These are phyloP conservation scores for Oreohelix idahoensis DNA, from an alignment of 1,140 invertebrate species.

Conservation along the genomic window DNA sequence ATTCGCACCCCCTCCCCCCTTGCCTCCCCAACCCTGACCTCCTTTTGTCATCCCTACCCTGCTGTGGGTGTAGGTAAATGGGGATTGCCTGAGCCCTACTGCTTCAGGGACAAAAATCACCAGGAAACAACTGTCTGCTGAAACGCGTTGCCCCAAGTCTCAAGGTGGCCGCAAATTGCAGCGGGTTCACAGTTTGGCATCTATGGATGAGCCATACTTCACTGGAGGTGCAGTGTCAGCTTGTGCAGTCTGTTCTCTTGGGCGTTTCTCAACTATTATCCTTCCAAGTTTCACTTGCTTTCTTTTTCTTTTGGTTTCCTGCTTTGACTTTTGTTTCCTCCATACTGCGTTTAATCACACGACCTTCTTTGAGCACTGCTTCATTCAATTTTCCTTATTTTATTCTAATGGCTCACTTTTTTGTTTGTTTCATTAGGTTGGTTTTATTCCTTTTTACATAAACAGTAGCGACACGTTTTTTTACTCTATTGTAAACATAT, in stretches of 20 bases:
- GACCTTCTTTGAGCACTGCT: background rate
- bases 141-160: conserved; percentile 57
- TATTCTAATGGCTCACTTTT: too few relatives aligned
- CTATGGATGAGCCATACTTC: conserved; percentile 67
- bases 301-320: conserved; percentile 17
- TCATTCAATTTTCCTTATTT: conserved; percentile 8
- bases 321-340: background rate
- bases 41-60: background rate
- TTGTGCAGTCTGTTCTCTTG: background rate
- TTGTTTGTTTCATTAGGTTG: too few relatives aligned
- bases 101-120: background rate
- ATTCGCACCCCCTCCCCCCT: background rate
- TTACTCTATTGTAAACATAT: too few relatives aligned
- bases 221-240: conserved; percentile 62
- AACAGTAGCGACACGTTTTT: too few relatives aligned
- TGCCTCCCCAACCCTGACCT: background rate
- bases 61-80: conserved; percentile 19
- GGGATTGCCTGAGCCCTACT: conserved; percentile 34
- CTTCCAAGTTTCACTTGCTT: background rate
- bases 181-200: conserved; percentile 71
- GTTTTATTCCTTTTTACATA: too few relatives aligned
- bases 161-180: conserved; percentile 72
- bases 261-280: conserved; percentile 8
- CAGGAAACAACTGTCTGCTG: conserved; percentile 38
- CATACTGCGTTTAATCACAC: background rate